Base-by-base conservation (phyloP, 92 coral and sea anemone genomes). In the Porites evermanni region DNA sequence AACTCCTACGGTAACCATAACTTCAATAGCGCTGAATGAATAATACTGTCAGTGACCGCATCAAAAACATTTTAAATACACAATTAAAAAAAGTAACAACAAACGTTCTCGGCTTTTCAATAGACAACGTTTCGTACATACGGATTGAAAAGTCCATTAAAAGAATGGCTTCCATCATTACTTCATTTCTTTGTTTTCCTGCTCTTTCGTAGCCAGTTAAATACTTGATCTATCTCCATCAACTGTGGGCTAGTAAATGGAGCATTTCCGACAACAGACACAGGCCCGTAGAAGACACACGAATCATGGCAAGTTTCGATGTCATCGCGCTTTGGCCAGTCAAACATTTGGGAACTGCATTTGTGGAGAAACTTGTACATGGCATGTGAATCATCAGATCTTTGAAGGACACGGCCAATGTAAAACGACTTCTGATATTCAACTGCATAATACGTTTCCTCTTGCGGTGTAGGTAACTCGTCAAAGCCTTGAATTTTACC, bases 201-300 rank as follows among this genome's bases (percentile, higher is more conserved):
- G 78, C 59, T 71, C 77, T 51, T 78, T 61, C 67, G 47, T 26
- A 72, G 79, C 80, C 84, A 79, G 20, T 47, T 71, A 78, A 79
- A 79, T 23, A 87, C 85, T 72, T 70, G 86, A 44, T 87, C 86
- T 58, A 87, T 80, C 29, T 87, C 90, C 44, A 29, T 38, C 74
- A 87, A 70, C 64, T 87, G 75, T 19, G 86, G 86, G 53, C 79
- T 69, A 9, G 80, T 71, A 52, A 87, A 87, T 23, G 90, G 90
- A 7, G 74, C 86, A 71, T 72, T 79, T 8, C 90, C 86, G 18
- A 72, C 53, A 50, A 87, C 75, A 12, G 69, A 52, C 54, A 87
- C 70, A 24, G 80, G 86, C 58, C 86, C 86, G 53, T 79, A 87
- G 90, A 87, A 78, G 58, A 79, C 59, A 32, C 86, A 87, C 2